Base-by-base conservation (phyloP, 2,113 vertebrate genomes). In the Chaetodon auriga region DNA sequence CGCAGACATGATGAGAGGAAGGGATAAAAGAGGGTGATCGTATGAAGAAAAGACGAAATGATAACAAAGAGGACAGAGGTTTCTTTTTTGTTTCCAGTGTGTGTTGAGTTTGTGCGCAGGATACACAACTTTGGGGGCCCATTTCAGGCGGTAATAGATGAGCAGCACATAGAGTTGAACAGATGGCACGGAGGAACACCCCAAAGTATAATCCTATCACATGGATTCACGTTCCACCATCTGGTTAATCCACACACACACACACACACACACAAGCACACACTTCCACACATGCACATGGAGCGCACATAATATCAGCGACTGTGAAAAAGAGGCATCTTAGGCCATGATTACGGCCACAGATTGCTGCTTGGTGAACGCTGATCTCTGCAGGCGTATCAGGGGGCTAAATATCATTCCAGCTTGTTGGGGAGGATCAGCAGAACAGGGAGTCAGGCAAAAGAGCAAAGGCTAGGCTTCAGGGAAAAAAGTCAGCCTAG, bases 121-220 rank as follows among this genome's bases (percentile, higher is more conserved):
- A 88, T 81, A 81, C 64, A 84, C 85, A 92, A 93, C 88, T 94
- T 93, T 87, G 83, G 91, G 89, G 91, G 82, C 91, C 85, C 90
- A 84, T 93, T 93, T 92, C 79, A 90, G 88, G 86, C 86, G 58
- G 86, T 91, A 91, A 93, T 93, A 93, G 90, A 92, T 90, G 92
- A 94, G 90, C 90, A 89, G 90, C 69, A 89, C 90, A 69, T 81
- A 86, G 69, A 91, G 90, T 89, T 87, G 95, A 96, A 95, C 97
- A 98, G 97, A 98, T 97, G 97, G 97, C 96, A 93, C 90, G 41
- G 94, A 96, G 96, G 96, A 96, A 95, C 95, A 96, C 95, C 96
- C 95, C 96, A 96, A 97, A 96, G 96, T 96, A 97, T 98, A 98
- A 99, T 98, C 97, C 96, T 98, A 97, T 99, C 97, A 97, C 96